Evolutionary conservation across 2,888 invertebrate species (phyloP), one percentile per base, ranked within the genome.

Genomic region (Rhamnusium bicolor): DNA sequence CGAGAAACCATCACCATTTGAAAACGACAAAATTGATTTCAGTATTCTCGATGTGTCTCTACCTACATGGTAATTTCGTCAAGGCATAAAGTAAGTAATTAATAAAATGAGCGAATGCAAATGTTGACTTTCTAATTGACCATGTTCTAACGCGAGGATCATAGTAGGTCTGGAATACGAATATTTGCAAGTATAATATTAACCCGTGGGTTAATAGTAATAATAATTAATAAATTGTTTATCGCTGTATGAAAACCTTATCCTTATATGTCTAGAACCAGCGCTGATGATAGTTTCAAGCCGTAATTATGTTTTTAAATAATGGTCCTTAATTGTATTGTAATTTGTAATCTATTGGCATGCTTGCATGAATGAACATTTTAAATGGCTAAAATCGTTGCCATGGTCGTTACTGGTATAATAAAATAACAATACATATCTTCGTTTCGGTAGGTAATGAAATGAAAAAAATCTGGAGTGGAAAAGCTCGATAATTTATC

Each of bases 171-270:
- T 51, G 51, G 63, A 62, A 65, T 6, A 53, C 40, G 19, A 5
- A 32, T 7, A 65, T 65, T 65, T 53, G 65, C 65, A 63, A 63
- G 63, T 63, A 63, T 63, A 63, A 63, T 63, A 12, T 32, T 54
- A 65, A 53, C 32, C 53, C 53, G 65, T 65, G 65, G 63, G 63
- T 63, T 63, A 63, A 65, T 21, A 29, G 21, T 16, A 53, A 53
- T 18, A 32, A 65, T 65, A 65, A 65, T 65, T 65, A 65, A 54
- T 54, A 53, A 18, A 53, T n/a, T 53, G 51, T 65, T 51, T 51
- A 65, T 51, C 51, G 47, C 51, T 18, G 6, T 47, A 27, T 16
- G 51, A 54, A 53, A 53, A 53, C 53, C 65, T 27, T 19, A 12
- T 7, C 65, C 53, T 14, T 51, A 65, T 51, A 18, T 19, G 65